A percentile compares a stretch with the other conserved stretches of the same genome.
phyloP scores from a whole-genome alignment of 1,140 invertebrate genomes.

The Procambarus virginalis region DNA sequence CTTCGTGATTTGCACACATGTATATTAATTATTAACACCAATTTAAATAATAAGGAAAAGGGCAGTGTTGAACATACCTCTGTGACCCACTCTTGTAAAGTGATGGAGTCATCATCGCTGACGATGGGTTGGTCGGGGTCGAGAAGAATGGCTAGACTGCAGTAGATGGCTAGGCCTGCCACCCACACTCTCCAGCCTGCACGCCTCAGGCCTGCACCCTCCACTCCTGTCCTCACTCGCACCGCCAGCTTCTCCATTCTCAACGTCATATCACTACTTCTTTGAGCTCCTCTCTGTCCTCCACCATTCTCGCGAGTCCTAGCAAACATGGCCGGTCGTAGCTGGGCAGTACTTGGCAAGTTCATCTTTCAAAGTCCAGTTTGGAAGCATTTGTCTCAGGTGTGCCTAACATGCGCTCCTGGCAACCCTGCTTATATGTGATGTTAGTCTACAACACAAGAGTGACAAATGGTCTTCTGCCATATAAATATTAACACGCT shows the following conservation, averaged over 20 bases:
- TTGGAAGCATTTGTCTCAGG: neutral
- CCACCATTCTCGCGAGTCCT: neutral
- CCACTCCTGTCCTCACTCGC: neutral
- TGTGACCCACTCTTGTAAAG: constrained; percentile 22
- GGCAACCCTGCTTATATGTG: too few relatives aligned
- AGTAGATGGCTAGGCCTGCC: constrained; percentile 8
- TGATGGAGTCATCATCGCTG: neutral
- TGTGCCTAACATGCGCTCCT: neutral
- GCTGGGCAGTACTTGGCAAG: neutral
- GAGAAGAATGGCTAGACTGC: constrained; percentile 17
- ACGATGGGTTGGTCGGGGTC: neutral
- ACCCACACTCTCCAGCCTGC: constrained; percentile 32
- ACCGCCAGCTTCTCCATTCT: neutral
- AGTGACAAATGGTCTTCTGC: too few relatives aligned
- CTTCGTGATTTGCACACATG: neutral
- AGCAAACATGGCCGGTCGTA: constrained; percentile 7
- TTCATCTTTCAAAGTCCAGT: neutral
- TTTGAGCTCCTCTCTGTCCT: neutral
- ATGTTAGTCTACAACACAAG: too few relatives aligned
- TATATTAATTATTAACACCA: neutral
- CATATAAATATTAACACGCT: neutral
- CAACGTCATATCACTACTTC: neutral
- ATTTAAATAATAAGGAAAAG: neutral
- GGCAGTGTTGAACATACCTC: constrained; percentile 10
- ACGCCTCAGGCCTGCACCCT: neutral